Conservation (phyloP, 1,140 invertebrate genomes). For the Leptopilina clavipes region DNA sequence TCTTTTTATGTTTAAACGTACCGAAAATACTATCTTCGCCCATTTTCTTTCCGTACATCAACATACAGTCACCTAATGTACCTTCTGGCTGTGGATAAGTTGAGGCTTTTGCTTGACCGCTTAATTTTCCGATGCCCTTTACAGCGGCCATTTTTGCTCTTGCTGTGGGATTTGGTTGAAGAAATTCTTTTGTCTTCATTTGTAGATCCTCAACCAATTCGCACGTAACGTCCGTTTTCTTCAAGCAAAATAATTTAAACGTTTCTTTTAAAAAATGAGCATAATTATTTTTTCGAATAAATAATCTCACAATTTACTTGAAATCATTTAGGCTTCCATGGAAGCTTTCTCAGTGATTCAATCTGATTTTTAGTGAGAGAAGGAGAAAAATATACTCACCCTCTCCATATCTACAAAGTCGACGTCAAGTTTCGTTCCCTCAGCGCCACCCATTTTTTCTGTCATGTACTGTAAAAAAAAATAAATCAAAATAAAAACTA, state of each 20-base stretch:
- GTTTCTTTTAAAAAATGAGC: background rate
- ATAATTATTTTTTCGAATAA: too few relatives aligned
- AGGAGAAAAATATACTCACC: slow-evolving; percentile 78
- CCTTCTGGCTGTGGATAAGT: slow-evolving; percentile 99
- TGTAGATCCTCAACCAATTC: slow-evolving; percentile 97
- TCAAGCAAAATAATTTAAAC: slow-evolving; percentile 46
- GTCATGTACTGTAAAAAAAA: slow-evolving; percentile 94
- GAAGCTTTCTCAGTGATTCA: background rate
- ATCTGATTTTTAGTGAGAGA: too few relatives aligned
- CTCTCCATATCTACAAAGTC: slow-evolving; percentile 99
- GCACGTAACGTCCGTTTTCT: slow-evolving; percentile 97
- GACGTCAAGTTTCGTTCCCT: slow-evolving; percentile 98
- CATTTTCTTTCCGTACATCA: slow-evolving; percentile 95
- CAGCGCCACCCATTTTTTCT: slow-evolving; percentile 99
- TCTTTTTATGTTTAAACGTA: slow-evolving; percentile 65
- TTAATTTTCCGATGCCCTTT: slow-evolving; percentile 91
- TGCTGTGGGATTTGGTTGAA: slow-evolving; percentile 98
- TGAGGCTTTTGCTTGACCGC: slow-evolving; percentile 90
- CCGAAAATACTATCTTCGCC: slow-evolving; percentile 96
- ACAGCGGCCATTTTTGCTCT: slow-evolving; percentile 96
- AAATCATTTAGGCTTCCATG: too few relatives aligned
- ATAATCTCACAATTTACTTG: too few relatives aligned
- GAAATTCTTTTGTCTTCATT: slow-evolving; percentile 97
- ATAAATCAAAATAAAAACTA: slow-evolving; percentile 42
- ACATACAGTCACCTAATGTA: slow-evolving; percentile 96